Conservation (phyloP, 2,113 vertebrate species). For the Ptychochromis oligacanthus region DNA sequence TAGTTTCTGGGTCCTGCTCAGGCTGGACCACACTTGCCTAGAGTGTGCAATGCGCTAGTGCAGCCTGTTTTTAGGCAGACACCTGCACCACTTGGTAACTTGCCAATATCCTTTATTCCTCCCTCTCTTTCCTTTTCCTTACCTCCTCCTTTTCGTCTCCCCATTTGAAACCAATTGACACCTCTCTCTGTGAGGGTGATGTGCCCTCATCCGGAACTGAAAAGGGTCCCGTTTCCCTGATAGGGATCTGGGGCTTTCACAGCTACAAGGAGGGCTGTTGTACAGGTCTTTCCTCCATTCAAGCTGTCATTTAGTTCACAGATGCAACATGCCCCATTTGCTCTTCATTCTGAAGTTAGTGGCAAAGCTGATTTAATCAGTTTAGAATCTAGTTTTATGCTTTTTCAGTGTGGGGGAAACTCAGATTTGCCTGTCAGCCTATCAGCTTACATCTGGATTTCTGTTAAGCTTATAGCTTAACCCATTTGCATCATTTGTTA, state of each 20-base stretch:
- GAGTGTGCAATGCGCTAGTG: conserved; percentile 41
- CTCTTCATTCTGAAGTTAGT: not conserved
- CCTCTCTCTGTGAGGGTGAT: conserved; percentile 47
- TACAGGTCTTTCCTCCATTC: conserved; percentile 54
- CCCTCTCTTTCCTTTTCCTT: conserved; percentile 31
- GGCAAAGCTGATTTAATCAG: not conserved
- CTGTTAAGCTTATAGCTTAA: not conserved
- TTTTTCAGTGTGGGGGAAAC: not conserved
- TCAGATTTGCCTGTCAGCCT: not conserved
- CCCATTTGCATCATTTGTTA: not conserved
- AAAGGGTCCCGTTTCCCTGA: conserved; percentile 57
- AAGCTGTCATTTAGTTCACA: conserved; percentile 38
- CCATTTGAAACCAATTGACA: conserved; percentile 62
- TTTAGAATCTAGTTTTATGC: not conserved
- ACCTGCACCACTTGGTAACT: conserved; percentile 75
- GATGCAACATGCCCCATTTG: not conserved
- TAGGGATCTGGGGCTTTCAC: conserved; percentile 64
- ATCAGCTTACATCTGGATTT: not conserved
- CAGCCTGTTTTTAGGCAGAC: conserved; percentile 68
- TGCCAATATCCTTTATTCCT: conserved; percentile 67
- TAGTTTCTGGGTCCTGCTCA: conserved; percentile 61
- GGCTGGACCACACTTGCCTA: conserved; percentile 54
- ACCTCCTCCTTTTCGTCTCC: conserved; percentile 27
- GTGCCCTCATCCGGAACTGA: conserved; percentile 48
- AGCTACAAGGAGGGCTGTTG: conserved; percentile 61